Evolutionary conservation across 2,888 invertebrate genomes (phyloP), one percentile per base, ranked within the genome.

Genomic region (Agelastica alni): DNA sequence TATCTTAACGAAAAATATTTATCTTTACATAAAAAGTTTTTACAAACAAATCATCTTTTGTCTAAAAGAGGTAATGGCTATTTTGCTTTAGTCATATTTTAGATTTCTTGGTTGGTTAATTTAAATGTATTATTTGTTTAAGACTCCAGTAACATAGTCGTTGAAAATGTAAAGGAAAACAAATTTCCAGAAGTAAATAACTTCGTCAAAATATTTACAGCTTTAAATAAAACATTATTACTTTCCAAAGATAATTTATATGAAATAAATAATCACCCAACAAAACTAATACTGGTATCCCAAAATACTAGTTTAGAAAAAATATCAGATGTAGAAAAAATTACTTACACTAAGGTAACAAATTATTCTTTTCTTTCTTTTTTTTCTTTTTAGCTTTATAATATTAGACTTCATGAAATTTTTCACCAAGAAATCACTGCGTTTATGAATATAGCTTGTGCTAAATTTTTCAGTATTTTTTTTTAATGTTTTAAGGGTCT

Each of bases 191-290:
- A 22, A 41, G 13, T 30, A n/a, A 17, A 22, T 22, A 26, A 32
- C 32, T 32, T 20, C 13, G 26, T 37, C 10, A 49, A 32, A 32
- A 32, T 47, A 30, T 30, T 32, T 31, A 39, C 46, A 13, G 32
- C 52, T 16, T 51, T 53, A 10, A 59, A 60, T 10, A 53, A 41
- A 26, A 62, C 60, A 0, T 53, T 47, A 42, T 44, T 60, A 14
- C 28, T 30, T 12, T 53, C 57, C 9, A 52, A 58, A 31, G 32
- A 56, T 37, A 53, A 53, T 20, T 9, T 60, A 7, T 58, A 48
- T 51, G 14, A 45, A 7, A 39, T 39, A 7, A 12, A 18, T 26
- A 45, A 51, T 45, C 17, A 17, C 5, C 13, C 42, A 9, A 48
- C 56, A 17, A 28, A 39, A 32, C 47, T 47, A 49, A 48, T 36